Evolutionary conservation across 1,140 invertebrate species (phyloP), one percentile per base, ranked within the genome.

Genomic region (Atta texana): DNA sequence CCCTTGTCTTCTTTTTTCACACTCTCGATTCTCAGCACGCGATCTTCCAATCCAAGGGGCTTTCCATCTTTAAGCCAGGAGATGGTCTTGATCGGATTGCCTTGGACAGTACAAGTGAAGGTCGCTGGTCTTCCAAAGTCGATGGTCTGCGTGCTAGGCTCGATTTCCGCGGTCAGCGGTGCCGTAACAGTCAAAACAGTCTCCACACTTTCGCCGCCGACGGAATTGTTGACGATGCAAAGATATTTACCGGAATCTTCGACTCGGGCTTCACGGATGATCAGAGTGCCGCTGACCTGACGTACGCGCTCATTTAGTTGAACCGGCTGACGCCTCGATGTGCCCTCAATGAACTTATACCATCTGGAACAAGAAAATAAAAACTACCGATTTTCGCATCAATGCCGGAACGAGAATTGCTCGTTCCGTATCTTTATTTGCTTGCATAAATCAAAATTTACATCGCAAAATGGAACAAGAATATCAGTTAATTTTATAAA

Each of bases 1-100:
- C 98, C 99, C 93, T 98, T 98, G 94, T 99, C 98, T 95, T 99
- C 98, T 92, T 99, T 98, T 94, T 98, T 97, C 0, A 99, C 98
- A 5, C 97, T 97, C 89, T 98, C 97, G 91, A 99, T 98, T 75
- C 97, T 97, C 21, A 99, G 94, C 63, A 97, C 96, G 0, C 97
- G 96, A 87, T 98, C 98, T 87, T 97, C 97, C 91, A 97, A 97
- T 72, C 97, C 97, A 87, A 98, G 96, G 51, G 97, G 96, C 94
- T 98, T 97, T 87, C 98, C 98, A 94, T 99, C 98, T 95, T 99
- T 99, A 71, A 98, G 95, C 99, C 99, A 99, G 34, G 96, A 97
- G 51, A 99, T 97, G 5, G 97, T 98, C 93, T 98, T 98, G 71
- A 99, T 97, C 0, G 98, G 98, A 92, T 98, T 98, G 68, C 98